Base-by-base conservation (phyloP, 23 tunicate genomes). In the Corella eumyota region DNA sequence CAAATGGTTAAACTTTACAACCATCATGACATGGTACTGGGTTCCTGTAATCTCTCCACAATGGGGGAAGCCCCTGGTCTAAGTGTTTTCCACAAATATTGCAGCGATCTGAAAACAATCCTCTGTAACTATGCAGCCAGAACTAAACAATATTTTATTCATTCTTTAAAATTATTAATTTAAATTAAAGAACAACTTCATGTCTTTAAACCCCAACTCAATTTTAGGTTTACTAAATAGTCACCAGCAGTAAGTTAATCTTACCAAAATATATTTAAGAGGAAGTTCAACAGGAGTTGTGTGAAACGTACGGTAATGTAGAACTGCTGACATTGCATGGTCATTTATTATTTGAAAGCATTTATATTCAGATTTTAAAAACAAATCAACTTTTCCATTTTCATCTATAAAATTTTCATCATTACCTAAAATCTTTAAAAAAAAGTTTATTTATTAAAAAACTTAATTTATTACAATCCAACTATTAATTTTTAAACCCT, bases 21-120 rank as follows among this genome's bases (percentile, higher is more conserved):
- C 55, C 36, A 48, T 59, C 72, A 60, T 90, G 97, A 59, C 59
- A 79, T 0, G 83, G 70, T 17, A 55, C 61, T 32, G 68, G 53
- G 35, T 53, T 72, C 28, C 78, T 60, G 61, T 67, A 79, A 73
- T 90, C 97, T 53, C 90, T 64, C 87, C 87, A 90, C 4, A 90
- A 36, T 11, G 97, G 97, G n/a, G 97, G 97, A 20, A 90, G 55
- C 0, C 97, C 97, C 4, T 22, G 64, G 44, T 48, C 60, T 32
- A 90, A 56, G 49, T 63, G 67, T 64, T 90, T 90, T 5, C 97
- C 90, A 59, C 97, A 90, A 27, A 76, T 54, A 9, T 56, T 51
- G 32, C 97, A 90, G 21, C 56, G 50, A 21, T 90, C 97, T 23
- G 66, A 37, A 56, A 90, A 79, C 22, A 90, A 49, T 20, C 40